Conservation (phyloP, 2,888 invertebrate genomes). For the Epinotia nisella region DNA sequence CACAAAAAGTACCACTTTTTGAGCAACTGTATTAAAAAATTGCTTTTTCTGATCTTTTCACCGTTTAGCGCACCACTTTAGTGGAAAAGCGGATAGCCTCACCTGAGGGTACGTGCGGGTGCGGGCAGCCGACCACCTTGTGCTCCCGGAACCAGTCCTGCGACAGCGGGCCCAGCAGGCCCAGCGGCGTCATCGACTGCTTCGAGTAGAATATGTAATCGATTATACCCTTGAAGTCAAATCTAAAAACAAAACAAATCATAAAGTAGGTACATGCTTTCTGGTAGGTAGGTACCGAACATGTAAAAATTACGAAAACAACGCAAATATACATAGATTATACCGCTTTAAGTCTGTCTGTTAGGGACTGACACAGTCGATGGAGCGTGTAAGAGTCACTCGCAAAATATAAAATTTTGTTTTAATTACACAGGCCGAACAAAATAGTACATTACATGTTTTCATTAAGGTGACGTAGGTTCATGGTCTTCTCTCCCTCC, state of each 20-base stretch:
- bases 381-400: not conserved
- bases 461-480: too few relatives aligned
- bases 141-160: slow-evolving; percentile 97
- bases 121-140: slow-evolving; percentile 99
- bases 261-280: not conserved
- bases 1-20: too few relatives aligned
- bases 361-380: not conserved
- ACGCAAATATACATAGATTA: not conserved
- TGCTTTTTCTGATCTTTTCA: too few relatives aligned
- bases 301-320: not conserved
- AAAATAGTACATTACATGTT: not conserved
- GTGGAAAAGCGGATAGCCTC: slow-evolving; percentile 40
- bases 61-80: too few relatives aligned
- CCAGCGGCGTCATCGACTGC: slow-evolving; percentile 97
- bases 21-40: too few relatives aligned
- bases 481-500: too few relatives aligned
- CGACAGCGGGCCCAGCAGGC: slow-evolving; percentile 97
- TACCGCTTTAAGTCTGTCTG: not conserved
- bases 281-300: too few relatives aligned
- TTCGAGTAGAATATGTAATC: slow-evolving; percentile 99
- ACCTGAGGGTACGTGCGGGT: slow-evolving; percentile 98
- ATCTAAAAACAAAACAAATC: slow-evolving; percentile 84
- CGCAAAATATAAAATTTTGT: not conserved
- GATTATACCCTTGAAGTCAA: slow-evolving; percentile 99
- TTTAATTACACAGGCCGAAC: not conserved